Conservation (phyloP, 2,113 vertebrate genomes). For the Dicaeum eximium region DNA sequence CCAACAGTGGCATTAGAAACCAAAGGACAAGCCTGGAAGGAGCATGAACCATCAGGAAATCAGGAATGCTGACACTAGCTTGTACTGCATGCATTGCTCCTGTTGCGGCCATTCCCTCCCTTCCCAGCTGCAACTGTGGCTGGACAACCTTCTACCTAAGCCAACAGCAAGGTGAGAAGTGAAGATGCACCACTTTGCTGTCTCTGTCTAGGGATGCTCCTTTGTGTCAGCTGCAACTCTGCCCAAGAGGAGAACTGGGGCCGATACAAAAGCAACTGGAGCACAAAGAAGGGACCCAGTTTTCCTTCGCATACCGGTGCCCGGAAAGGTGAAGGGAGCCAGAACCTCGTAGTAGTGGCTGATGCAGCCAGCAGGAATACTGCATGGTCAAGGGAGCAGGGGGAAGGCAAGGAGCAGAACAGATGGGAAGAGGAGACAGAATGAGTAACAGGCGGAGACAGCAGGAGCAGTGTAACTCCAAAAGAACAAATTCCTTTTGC, state of each 20-base stretch:
- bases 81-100: not conserved
- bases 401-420: not conserved
- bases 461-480: not conserved
- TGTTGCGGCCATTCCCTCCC: not conserved
- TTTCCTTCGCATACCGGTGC: not conserved
- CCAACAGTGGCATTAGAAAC: not conserved
- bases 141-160: not conserved
- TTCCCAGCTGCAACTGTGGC: not conserved
- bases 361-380: not conserved
- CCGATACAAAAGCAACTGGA: not conserved
- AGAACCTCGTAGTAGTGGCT: not conserved
- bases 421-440: slow-evolving; percentile 12
- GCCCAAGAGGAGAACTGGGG: not conserved
- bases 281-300: not conserved
- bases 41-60: not conserved
- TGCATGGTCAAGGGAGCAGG: slow-evolving; percentile 10
- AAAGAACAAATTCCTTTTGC: slow-evolving; percentile 26
- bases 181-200: not conserved
- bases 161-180: not conserved
- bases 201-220: not conserved
- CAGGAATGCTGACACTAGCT: not conserved
- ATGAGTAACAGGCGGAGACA: not conserved
- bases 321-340: not conserved
- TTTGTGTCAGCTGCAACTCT: not conserved
- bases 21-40: not conserved